Conservation (phyloP, 2,113 vertebrate species). For the Podiceps cristatus region DNA sequence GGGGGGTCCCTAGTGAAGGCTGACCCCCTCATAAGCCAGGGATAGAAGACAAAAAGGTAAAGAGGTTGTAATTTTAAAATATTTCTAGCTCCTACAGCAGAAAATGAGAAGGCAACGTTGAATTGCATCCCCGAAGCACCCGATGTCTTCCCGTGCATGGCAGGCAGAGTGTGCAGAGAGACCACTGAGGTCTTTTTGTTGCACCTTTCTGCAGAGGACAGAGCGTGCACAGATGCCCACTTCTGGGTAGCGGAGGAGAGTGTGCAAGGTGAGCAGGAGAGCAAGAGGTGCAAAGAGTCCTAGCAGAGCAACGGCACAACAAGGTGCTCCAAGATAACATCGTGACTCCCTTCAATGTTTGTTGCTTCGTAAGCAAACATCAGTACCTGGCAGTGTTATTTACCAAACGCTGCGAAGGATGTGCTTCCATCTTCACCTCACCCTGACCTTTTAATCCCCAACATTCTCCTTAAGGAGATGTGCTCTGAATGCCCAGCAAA, state of each 20-base stretch:
- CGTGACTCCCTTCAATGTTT: fast-evolving
- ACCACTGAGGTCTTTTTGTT: neutral
- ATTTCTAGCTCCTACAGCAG: neutral
- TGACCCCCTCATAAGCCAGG: neutral
- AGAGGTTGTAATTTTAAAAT: neutral
- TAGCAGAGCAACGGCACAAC: neutral
- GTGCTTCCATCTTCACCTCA: neutral
- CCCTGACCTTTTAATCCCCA: neutral
- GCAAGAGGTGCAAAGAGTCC: neutral
- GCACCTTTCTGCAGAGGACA: neutral
- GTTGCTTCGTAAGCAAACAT: neutral
- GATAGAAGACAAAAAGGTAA: neutral
- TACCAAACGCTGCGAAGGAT: neutral
- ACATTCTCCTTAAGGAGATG: fast-evolving
- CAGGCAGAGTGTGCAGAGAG: neutral
- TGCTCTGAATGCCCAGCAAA: neutral
- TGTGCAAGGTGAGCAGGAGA: neutral
- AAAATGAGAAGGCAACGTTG: neutral
- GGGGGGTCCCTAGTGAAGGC: neutral
- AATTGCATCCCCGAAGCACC: neutral
- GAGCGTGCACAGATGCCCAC: neutral
- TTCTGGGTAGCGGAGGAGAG: fast-evolving
- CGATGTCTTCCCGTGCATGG: neutral
- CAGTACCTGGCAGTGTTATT: fast-evolving
- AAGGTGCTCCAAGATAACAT: neutral